Percentiles rank a stretch among this genome's conserved stretches.
These are phyloP conservation scores for Cyclophora punctaria DNA, from an alignment of 2,888 invertebrate species.

Conservation along the genomic window DNA sequence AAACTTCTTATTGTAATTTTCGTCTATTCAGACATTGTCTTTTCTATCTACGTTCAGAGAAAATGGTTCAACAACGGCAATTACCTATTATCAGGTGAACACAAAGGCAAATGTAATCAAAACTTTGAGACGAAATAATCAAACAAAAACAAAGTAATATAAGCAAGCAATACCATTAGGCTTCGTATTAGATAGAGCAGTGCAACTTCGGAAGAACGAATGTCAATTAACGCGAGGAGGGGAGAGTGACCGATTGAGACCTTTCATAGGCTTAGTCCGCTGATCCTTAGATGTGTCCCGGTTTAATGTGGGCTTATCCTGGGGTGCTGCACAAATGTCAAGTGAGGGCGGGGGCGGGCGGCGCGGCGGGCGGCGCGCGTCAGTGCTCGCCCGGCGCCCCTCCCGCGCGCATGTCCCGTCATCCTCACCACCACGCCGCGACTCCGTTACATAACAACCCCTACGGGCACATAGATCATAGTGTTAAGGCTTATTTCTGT, in stretches of 20 bases:
- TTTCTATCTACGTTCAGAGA: no score
- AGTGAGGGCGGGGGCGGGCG: slow-evolving; percentile 14
- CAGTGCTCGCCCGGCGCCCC: slow-evolving; percentile 64
- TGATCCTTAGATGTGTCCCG: slow-evolving; percentile 5
- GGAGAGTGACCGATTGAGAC: no score
- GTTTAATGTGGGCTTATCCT: slow-evolving; percentile 28
- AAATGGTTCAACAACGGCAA: no score
- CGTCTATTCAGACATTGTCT: no score
- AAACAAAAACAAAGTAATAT: no score
- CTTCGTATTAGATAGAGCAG: neutral
- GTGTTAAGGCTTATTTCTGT: slow-evolving; percentile 72
- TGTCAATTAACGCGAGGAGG: neutral
- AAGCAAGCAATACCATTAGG: no score
- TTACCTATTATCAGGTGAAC: no score
- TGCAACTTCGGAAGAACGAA: slow-evolving; percentile 1
- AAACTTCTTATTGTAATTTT: no score
- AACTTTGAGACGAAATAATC: no score
- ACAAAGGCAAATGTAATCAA: neutral
- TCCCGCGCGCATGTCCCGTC: slow-evolving; percentile 62
- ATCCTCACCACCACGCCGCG: slow-evolving; percentile 48
- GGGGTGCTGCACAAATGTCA: slow-evolving; percentile 35
- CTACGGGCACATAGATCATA: slow-evolving; percentile 50
- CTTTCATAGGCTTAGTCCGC: no score
- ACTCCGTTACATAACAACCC: slow-evolving; percentile 66
- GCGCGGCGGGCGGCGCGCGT: slow-evolving; percentile 12